Conservation (phyloP, 1,140 invertebrate genomes). For the Calycopis cecrops region DNA sequence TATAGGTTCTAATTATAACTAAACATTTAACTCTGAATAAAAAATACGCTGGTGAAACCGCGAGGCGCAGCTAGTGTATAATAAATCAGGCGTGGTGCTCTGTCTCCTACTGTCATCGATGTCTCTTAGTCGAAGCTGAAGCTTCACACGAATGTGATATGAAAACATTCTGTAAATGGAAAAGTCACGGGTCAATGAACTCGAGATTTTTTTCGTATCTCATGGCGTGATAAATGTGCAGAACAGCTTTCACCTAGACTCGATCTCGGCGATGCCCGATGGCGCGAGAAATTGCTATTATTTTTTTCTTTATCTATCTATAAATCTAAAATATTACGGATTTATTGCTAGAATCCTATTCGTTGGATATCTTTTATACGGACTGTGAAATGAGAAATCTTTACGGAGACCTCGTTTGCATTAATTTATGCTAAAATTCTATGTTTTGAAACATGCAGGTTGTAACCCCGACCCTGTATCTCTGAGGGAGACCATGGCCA, state of each 20-base stretch:
- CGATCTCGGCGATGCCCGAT: conserved; percentile 49
- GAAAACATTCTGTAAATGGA: conserved; percentile 63
- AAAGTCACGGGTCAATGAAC: conserved; percentile 66
- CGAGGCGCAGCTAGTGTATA: too few relatives aligned
- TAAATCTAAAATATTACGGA: conserved; percentile 12
- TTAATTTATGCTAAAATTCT: too few relatives aligned
- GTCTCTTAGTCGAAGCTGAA: conserved; percentile 23
- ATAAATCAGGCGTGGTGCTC: too few relatives aligned
- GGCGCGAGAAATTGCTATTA: conserved; percentile 58
- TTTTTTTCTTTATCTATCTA: conserved; percentile 40
- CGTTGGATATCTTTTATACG: not conserved
- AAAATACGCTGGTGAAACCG: too few relatives aligned
- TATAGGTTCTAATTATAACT: too few relatives aligned
- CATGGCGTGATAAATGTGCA: conserved; percentile 64
- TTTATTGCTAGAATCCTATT: not conserved
- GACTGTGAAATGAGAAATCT: too few relatives aligned
- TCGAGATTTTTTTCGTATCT: conserved; percentile 60
- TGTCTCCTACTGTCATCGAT: too few relatives aligned
- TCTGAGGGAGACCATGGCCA: too few relatives aligned
- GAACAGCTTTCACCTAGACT: conserved; percentile 32
- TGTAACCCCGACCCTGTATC: too few relatives aligned
- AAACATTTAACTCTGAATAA: too few relatives aligned
- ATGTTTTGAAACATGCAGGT: too few relatives aligned
- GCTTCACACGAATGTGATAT: conserved; percentile 55
- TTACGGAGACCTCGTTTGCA: too few relatives aligned